Base-by-base conservation (phyloP, 2,113 vertebrate species). In the Sturnus vulgaris region DNA sequence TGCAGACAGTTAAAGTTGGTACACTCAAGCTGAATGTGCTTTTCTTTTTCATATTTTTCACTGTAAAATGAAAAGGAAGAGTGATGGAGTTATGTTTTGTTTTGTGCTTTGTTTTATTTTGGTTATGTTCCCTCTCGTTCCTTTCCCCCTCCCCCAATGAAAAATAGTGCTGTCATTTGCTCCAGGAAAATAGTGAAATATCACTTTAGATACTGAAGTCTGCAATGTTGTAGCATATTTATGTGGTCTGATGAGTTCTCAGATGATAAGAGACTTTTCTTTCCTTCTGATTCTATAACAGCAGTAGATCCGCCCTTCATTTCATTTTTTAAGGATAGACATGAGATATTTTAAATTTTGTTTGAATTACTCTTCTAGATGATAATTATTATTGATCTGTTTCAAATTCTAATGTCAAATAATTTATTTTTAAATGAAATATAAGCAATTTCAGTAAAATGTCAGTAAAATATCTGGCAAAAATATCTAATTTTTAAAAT, bases 361-460 rank as follows among this genome's bases (percentile, higher is more conserved):
- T 60, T 89, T n/a, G 1, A 53, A 49, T 86, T 73, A 42, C 25
- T 84, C 77, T 89, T 73, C 13, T 47, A 47, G 59, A 18, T 14
- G 3, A 37, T 47, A 68, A 52, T 64, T 52, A 44, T 69, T 1
- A 49, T 23, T 59, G 42, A 33, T 47, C 64, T 20, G 10, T 63
- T 82, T 80, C 13, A 68, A 80, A 63, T 30, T 82, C 31, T 49
- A 55, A 59, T 55, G 6, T 23, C 12, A 76, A 79, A 66, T 3
- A n/a, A 80, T 55, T 59, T 31, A 28, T 40, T 86, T 96, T 82
- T 70, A 50, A 84, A 66, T n/a, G 18, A 65, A 75, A 93, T 78
- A 50, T 24, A 49, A 81, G 4, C 42, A 0, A 73, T 92, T 93
- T 89, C 49, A 75, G 23, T 73, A 75, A 78, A 73, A 73, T 92